Conservation (phyloP, 2,113 vertebrate genomes). For the Silurus glanis region DNA sequence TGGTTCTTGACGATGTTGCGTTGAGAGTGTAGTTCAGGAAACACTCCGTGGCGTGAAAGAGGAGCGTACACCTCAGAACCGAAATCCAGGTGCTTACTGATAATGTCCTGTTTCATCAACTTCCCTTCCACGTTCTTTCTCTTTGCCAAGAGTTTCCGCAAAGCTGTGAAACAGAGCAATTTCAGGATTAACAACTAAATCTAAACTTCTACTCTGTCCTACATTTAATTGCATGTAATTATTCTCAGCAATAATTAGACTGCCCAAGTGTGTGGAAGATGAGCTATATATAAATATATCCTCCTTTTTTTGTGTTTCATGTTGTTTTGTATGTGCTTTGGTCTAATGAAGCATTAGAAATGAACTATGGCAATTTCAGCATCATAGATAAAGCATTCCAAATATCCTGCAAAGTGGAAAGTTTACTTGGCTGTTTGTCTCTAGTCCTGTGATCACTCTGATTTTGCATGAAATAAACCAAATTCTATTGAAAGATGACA, state of each 20-base stretch:
- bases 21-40: constrained; percentile 69
- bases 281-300: not conserved
- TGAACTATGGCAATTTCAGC: not conserved
- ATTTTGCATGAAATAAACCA: not conserved
- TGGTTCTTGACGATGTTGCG: constrained; percentile 66
- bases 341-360: not conserved
- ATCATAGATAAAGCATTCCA: not conserved
- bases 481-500: not conserved
- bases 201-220: not conserved
- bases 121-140: constrained; percentile 75
- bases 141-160: constrained; percentile 80
- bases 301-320: not conserved
- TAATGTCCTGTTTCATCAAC: constrained; percentile 70
- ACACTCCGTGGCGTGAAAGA: constrained; percentile 65
- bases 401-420: not conserved
- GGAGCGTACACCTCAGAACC: constrained; percentile 73
- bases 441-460: not conserved
- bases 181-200: not conserved
- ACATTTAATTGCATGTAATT: not conserved
- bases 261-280: not conserved
- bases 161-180: constrained; percentile 67
- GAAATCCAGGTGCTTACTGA: constrained; percentile 73
- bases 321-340: not conserved
- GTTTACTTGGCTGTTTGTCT: not conserved
- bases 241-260: not conserved